Conservation (phyloP, 2,113 vertebrate species). For the Mormyrus lacerda region DNA sequence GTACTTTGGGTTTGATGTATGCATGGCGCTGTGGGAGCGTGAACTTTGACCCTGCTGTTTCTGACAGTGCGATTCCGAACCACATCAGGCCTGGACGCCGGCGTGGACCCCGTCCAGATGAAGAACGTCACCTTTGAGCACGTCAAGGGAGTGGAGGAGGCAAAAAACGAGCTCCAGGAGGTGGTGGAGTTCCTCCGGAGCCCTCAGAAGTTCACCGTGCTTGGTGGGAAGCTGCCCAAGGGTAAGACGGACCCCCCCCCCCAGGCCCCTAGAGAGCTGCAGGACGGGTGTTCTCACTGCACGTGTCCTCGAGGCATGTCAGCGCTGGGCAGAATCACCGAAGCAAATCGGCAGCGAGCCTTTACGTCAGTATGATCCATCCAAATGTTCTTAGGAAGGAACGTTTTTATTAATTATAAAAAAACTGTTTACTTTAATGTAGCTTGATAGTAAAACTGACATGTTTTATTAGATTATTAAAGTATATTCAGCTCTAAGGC, state of each 20-base stretch:
- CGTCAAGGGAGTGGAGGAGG: conserved; percentile 94
- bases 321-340: not conserved
- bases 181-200: conserved; percentile 96
- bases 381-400: not conserved
- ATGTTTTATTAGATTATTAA: not conserved
- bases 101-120: conserved; percentile 91
- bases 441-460: not conserved
- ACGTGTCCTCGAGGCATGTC: not conserved
- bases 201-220: conserved; percentile 88
- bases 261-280: not conserved
- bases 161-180: conserved; percentile 94
- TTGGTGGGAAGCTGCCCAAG: conserved; percentile 98
- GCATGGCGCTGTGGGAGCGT: conserved; percentile 41
- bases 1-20: not conserved
- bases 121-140: conserved; percentile 99
- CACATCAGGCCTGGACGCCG: conserved; percentile 87
- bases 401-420: not conserved
- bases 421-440: not conserved
- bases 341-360: not conserved
- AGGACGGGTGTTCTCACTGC: not conserved
- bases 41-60: conserved; percentile 61
- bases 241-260: conserved; percentile 47
- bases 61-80: conserved; percentile 89
- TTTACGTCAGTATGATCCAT: not conserved
- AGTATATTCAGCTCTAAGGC: not conserved